Percentiles rank a stretch among this genome's conserved stretches.
These are phyloP conservation scores for Bombus difficillimus DNA, from an alignment of 1,140 invertebrate genomes.

Conservation along the genomic window DNA sequence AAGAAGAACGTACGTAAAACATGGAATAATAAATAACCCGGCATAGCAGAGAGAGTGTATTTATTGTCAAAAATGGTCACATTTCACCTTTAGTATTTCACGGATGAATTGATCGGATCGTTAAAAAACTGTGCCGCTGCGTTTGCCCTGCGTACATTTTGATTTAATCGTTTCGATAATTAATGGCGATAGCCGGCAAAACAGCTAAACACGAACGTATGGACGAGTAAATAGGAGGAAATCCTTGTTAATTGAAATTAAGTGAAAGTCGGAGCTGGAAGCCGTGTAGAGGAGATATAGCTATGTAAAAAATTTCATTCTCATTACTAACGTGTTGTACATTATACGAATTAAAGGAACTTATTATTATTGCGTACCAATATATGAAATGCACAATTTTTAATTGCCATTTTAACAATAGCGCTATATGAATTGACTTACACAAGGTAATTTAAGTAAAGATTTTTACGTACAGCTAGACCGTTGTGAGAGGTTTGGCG, in stretches of 20 bases:
- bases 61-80: not conserved
- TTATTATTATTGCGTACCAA: too few relatives aligned
- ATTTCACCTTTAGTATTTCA: not conserved
- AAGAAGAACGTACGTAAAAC: not conserved
- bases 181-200: not conserved
- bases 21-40: not conserved
- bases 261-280: not conserved
- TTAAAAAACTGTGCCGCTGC: not conserved
- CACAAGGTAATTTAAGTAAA: too few relatives aligned
- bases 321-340: too few relatives aligned
- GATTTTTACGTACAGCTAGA: too few relatives aligned
- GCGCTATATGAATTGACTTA: too few relatives aligned
- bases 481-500: too few relatives aligned
- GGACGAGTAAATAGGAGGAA: not conserved
- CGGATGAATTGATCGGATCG: not conserved
- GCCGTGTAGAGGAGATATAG: not conserved
- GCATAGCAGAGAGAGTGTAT: too few relatives aligned
- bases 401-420: too few relatives aligned
- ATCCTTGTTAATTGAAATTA: not conserved
- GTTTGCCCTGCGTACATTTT: not conserved
- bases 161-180: not conserved
- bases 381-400: too few relatives aligned
- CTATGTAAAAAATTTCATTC: not conserved
- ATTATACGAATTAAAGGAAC: too few relatives aligned
- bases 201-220: not conserved